These are phyloP conservation scores for Zosterops hypoxanthus DNA, from an alignment of 2,113 vertebrate species.

Conservation along the genomic window DNA sequence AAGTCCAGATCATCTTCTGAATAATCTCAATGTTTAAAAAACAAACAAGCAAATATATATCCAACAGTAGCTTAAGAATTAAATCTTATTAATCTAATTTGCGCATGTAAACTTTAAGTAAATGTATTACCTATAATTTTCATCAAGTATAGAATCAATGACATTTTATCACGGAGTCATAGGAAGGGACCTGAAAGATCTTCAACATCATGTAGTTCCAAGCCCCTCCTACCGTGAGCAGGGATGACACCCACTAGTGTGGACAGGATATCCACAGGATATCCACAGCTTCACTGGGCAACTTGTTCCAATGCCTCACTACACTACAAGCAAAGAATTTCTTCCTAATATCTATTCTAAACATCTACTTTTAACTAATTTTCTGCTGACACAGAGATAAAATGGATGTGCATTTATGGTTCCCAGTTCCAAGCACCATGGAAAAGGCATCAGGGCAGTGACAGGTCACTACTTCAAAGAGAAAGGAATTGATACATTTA, in stretches of 20 bases:
- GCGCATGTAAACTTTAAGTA: background rate
- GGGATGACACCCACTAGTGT: fast-evolving
- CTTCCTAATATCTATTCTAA: background rate
- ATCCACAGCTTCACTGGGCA: background rate
- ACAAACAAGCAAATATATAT: fast-evolving
- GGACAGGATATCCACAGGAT: background rate
- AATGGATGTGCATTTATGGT: background rate
- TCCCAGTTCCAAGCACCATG: background rate
- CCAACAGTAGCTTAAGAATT: background rate
- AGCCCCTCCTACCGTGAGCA: background rate
- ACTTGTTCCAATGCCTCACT: background rate
- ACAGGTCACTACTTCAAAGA: background rate
- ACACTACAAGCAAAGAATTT: background rate
- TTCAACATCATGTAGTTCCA: background rate
- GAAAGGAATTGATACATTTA: background rate
- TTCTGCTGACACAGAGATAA: background rate
- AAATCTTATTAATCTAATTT: background rate
- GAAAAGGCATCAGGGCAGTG: background rate
- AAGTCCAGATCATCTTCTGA: background rate
- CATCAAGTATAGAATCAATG: background rate
- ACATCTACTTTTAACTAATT: background rate
- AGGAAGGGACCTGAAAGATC: background rate
- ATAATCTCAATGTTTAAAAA: background rate
- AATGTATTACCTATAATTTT: background rate
- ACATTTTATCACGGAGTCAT: background rate